A percentile compares a stretch with the other conserved stretches of the same genome.
Evolutionary conservation across 2,113 vertebrate species (phyloP).

Genomic region (Chelonoidis abingdonii): DNA sequence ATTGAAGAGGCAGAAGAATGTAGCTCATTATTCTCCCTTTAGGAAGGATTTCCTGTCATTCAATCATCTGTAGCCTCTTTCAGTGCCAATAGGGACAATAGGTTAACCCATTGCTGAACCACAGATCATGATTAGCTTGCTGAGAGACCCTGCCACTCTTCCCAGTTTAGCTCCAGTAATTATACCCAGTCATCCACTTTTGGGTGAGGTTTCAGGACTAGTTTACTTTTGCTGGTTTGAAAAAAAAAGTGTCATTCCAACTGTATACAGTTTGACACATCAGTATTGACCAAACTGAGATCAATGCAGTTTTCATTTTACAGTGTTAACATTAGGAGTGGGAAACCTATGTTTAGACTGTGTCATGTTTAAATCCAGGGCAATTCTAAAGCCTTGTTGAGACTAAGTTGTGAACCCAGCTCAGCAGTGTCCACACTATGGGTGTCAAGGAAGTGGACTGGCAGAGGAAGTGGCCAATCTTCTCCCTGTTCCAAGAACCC

Average conservation of each 20-base stretch:
- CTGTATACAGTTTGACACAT: neutral
- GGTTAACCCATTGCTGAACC: neutral
- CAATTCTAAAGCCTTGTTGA: neutral
- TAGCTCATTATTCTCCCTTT: neutral
- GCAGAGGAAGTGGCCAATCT: neutral
- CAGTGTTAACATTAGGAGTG: neutral
- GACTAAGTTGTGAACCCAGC: neutral
- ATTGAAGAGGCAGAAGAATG: neutral
- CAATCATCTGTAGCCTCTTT: neutral
- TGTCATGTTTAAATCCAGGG: neutral
- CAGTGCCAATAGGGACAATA: neutral
- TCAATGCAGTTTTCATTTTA: neutral
- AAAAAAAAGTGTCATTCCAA: neutral
- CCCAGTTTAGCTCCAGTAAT: neutral
- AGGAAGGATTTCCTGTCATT: neutral
- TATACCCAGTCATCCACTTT: neutral
- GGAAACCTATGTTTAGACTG: neutral
- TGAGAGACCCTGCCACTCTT: neutral
- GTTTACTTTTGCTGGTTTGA: neutral
- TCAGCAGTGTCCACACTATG: neutral
- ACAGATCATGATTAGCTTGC: neutral
- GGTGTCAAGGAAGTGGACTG: neutral
- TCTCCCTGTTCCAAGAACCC: neutral
- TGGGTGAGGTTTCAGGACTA: neutral
- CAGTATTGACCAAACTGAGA: neutral